These are phyloP conservation scores for Dromococcyx pavoninus DNA, from an alignment of 2,797 vertebrate species.

Conservation along the genomic window DNA sequence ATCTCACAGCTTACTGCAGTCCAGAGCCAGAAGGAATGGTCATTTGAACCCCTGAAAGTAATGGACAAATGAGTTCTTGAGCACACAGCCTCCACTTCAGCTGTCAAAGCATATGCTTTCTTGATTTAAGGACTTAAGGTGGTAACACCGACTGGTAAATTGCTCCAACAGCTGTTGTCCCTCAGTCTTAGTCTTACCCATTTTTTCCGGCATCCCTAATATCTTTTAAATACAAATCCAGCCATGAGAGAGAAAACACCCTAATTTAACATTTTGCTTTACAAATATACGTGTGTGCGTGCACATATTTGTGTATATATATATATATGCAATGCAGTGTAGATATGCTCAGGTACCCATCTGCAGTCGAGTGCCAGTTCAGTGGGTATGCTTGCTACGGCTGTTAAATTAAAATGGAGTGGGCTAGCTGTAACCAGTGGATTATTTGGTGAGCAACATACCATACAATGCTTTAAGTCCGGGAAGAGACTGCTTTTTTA, in stretches of 20 bases:
- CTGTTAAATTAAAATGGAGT: slow-evolving; percentile 10
- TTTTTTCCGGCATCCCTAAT: neutral
- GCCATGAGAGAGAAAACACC: slow-evolving; percentile 5
- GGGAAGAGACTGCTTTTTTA: neutral
- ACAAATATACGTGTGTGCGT: neutral
- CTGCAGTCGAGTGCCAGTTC: neutral
- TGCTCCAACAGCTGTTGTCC: neutral
- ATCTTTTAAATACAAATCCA: slow-evolving; percentile 2
- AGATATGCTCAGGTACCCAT: neutral
- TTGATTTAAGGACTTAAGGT: slow-evolving; percentile 24
- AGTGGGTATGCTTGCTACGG: slow-evolving; percentile 4
- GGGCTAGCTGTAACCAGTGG: neutral
- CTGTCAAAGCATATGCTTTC: neutral
- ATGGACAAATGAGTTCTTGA: neutral
- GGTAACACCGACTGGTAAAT: neutral
- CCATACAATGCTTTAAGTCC: slow-evolving; percentile 8
- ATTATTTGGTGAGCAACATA: neutral
- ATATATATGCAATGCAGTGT: neutral
- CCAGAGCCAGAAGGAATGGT: neutral
- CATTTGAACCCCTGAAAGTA: neutral
- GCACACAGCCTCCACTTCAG: neutral
- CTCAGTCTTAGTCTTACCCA: neutral
- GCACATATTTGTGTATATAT: neutral
- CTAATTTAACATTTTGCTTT: neutral
- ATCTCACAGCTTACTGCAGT: neutral